Evolutionary conservation across 2,797 vertebrate species (phyloP), one percentile per base, ranked within the genome.

Genomic region (Alectoris magna): DNA sequence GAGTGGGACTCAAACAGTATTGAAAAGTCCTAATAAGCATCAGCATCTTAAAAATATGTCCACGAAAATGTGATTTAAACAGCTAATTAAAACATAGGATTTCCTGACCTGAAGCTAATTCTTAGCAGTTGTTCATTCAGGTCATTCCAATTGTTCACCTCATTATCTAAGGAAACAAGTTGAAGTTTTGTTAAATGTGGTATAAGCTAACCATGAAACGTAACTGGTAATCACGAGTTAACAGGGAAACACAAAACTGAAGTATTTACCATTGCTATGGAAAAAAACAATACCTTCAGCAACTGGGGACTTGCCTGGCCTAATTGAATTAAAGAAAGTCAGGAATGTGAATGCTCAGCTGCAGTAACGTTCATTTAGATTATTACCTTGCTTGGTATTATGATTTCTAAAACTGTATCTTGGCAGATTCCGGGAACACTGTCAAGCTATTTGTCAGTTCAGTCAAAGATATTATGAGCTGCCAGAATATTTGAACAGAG

Each of bases 361-460:
- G 88, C 83, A 55, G 38, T 44, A 77, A 72, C 70, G 55, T 71
- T 95, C 63, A 70, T 85, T 83, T 89, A 80, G 70, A 91, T 86
- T 81, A 91, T 86, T 90, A 90, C 73, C 77, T 91, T 58, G 49
- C 85, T 63, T 88, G 85, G 85, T 80, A 86, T 36, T 93, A 83
- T 87, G 67, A 6, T 88, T 90, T 66, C 90, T 94, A 88, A 84
- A 93, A 94, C 29, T 72, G 63, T 94, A 78, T 95, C 94, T 93
- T 95, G 92, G 89, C 91, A 95, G 87, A 86, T 90, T 90, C 80
- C 91, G 93, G 79, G 59, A 72, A 75, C 19, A 27, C 70, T 95
- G 92, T 96, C 89, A 92, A 94, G 89, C 49, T 68, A 78, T 93
- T 96, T 96, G 93, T 93, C 96, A 92, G 91, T 70, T 91, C 91